phyloP scores from a whole-genome alignment of 2,797 vertebrate genomes.

The Euthynnus affinis region DNA sequence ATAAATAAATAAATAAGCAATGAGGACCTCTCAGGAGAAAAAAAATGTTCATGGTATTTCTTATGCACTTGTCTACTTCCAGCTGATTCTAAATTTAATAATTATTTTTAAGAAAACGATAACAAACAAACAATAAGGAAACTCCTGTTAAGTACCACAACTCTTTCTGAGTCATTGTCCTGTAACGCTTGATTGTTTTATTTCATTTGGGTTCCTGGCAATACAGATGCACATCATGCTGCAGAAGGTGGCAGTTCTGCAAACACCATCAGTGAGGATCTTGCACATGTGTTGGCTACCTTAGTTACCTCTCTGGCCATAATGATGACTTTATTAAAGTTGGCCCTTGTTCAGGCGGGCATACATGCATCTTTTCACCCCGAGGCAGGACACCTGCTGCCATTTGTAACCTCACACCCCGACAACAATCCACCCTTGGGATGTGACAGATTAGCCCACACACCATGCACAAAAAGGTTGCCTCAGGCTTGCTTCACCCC shows the following conservation, averaged over 20 bases:
- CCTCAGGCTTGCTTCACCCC: not conserved
- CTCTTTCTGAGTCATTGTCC: too few species aligned
- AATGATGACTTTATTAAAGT: not conserved
- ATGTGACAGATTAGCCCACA: not conserved
- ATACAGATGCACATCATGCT: not conserved
- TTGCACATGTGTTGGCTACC: not conserved
- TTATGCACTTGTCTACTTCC: too few species aligned
- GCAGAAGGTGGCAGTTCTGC: slow-evolving; percentile 2
- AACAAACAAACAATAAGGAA: too few species aligned
- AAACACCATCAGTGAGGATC: not conserved
- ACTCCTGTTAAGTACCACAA: too few species aligned
- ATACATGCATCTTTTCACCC: not conserved
- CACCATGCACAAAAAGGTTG: not conserved
- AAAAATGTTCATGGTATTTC: too few species aligned
- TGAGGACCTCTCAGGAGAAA: too few species aligned
- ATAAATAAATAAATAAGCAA: too few species aligned
- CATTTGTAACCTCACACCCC: not conserved
- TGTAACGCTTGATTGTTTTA: too few species aligned
- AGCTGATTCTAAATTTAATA: too few species aligned
- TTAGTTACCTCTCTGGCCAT: not conserved
- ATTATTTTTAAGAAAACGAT: too few species aligned
- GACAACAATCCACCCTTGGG: not conserved
- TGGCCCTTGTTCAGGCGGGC: not conserved
- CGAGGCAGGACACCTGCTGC: not conserved
- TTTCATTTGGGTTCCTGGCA: not conserved